A percentile compares a stretch with the other conserved stretches of the same genome.
phyloP scores from a whole-genome alignment of 2,113 vertebrate species.

The Cervus canadensis region DNA sequence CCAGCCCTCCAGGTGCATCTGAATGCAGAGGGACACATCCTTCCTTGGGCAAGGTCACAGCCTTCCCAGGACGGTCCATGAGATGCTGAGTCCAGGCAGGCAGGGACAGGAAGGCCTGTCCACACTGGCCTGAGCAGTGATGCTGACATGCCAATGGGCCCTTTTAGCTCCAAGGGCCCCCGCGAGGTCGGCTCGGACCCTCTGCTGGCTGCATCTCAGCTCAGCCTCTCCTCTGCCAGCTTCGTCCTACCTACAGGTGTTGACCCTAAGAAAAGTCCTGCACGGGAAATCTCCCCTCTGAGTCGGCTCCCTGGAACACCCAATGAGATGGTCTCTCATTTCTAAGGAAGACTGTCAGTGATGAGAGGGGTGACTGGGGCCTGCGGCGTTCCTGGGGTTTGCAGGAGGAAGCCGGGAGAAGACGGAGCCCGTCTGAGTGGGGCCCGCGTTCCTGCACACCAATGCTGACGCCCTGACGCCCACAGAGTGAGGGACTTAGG shows the following conservation, averaged over 20 bases:
- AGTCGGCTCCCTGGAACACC: not conserved
- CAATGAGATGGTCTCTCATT: not conserved
- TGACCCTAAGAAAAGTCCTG: not conserved
- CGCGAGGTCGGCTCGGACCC: not conserved
- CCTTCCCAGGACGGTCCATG: not conserved
- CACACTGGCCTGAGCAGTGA: too few relatives aligned
- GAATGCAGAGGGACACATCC: not conserved
- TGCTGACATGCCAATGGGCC: not conserved
- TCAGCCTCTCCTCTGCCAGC: not conserved
- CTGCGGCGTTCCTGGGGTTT: conserved; percentile 89
- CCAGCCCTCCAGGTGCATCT: not conserved
- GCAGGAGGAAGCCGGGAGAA: conserved; percentile 91
- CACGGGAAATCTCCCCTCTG: accelerated
- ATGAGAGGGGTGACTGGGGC: conserved; percentile 82
- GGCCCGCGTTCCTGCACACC: conserved; percentile 72
- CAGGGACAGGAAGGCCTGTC: not conserved
- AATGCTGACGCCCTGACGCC: conserved; percentile 49
- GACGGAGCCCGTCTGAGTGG: conserved; percentile 81
- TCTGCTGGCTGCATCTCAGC: not conserved
- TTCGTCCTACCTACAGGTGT: not conserved
- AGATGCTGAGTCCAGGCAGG: not conserved
- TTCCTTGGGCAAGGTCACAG: not conserved
- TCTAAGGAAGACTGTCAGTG: not conserved
- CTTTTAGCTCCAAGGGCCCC: not conserved
- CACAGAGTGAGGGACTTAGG: conserved; percentile 62